Percentiles rank a stretch among this genome's conserved stretches.
These are phyloP conservation scores for Andrena trimmerana DNA, from an alignment of 2,888 invertebrate genomes.

Conservation along the genomic window DNA sequence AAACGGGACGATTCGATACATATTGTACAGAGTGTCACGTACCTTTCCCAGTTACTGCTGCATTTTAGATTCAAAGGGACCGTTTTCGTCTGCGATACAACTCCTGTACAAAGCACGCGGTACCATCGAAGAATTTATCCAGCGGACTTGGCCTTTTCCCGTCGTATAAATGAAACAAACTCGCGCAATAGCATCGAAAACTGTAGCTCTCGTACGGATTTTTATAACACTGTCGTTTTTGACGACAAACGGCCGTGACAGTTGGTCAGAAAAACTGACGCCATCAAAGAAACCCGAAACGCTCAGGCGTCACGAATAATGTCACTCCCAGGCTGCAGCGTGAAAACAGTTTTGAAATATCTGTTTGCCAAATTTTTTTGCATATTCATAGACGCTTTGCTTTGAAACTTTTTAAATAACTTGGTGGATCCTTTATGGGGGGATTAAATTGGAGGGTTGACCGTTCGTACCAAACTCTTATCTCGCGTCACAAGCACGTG, in stretches of 20 bases:
- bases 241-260: constrained; percentile 2
- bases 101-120: neutral
- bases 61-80: constrained; percentile 67
- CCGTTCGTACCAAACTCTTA: neutral
- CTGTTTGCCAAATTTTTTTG: constrained; percentile 30
- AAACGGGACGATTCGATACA: constrained; percentile 66
- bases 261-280: neutral
- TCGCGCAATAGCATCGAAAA: neutral
- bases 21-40: constrained; percentile 67
- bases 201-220: neutral
- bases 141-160: neutral
- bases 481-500: too few relatives aligned
- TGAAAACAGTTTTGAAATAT: constrained; percentile 35
- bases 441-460: neutral
- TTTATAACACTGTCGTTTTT: constrained; percentile 20
- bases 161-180: neutral
- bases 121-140: neutral
- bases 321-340: constrained; percentile 21
- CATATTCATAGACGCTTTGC: neutral
- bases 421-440: too few relatives aligned
- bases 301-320: constrained; percentile 26
- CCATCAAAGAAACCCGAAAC: constrained; percentile 17
- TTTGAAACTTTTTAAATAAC: neutral
- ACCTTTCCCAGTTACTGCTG: constrained; percentile 54
- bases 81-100: constrained; percentile 53